Evolutionary conservation across 2,113 vertebrate genomes (phyloP).

Genomic region (Saguinus imperator): DNA sequence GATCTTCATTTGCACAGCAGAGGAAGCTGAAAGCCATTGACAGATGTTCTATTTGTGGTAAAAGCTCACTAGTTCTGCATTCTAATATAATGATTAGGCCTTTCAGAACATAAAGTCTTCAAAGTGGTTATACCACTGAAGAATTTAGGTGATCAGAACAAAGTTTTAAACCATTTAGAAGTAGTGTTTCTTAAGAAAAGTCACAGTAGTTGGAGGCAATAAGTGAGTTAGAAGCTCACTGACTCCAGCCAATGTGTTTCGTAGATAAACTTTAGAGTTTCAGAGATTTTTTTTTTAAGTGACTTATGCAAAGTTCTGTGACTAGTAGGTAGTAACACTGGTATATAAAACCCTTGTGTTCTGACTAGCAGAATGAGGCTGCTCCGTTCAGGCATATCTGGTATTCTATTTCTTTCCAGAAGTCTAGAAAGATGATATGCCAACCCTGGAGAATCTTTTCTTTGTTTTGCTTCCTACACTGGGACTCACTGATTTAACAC

Average conservation of each 20-base stretch:
- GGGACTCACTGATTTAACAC: not conserved
- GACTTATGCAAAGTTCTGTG: not conserved
- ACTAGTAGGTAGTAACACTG: not conserved
- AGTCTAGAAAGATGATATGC: not conserved
- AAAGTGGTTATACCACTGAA: not conserved
- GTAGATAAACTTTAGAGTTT: not conserved
- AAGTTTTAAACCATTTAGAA: not conserved
- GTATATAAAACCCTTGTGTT: not conserved
- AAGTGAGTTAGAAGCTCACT: not conserved
- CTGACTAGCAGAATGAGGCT: not conserved
- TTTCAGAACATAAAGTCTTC: not conserved
- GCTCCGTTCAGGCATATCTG: not conserved
- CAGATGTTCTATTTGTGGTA: slow-evolving; percentile 64
- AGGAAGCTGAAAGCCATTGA: slow-evolving; percentile 47
- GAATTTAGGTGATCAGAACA: not conserved
- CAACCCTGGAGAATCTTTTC: not conserved
- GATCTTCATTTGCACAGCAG: slow-evolving; percentile 4
- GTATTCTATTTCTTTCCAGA: not conserved
- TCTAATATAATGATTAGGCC: slow-evolving; percentile 16
- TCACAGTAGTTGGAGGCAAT: not conserved
- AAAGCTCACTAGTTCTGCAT: slow-evolving; percentile 34
- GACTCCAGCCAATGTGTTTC: not conserved
- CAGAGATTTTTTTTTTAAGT: not conserved
- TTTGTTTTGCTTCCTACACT: not conserved
- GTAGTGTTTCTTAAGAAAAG: not conserved